These are phyloP conservation scores for Batillaria attramentaria DNA, from an alignment of 1,140 invertebrate genomes.

Conservation along the genomic window DNA sequence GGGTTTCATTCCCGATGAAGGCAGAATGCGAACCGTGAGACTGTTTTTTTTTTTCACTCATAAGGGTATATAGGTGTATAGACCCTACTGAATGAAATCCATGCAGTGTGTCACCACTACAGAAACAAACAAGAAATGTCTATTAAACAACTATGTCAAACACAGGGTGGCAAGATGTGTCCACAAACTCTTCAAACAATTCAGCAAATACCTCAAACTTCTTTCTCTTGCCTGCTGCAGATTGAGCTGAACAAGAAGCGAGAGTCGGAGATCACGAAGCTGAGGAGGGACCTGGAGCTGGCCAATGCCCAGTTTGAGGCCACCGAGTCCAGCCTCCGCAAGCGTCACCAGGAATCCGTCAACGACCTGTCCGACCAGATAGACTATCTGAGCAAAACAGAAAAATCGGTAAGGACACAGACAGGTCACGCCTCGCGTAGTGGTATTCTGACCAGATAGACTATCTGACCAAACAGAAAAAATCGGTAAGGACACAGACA, in stretches of 20 bases:
- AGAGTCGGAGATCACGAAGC: conserved; percentile 67
- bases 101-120: too few species aligned
- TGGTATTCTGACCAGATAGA: too few species aligned
- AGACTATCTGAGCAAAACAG: conserved; percentile 65
- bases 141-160: too few species aligned
- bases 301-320: conserved; percentile 64
- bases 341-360: conserved; percentile 67
- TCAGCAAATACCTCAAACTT: background rate
- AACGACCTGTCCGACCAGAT: conserved; percentile 71
- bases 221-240: conserved; percentile 54
- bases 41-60: too few species aligned
- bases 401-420: conserved; percentile 62
- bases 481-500: too few species aligned
- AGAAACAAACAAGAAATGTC: background rate
- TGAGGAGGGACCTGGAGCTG: conserved; percentile 70
- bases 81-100: too few species aligned
- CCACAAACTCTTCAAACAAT: background rate
- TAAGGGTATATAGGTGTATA: too few species aligned
- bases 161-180: too few species aligned
- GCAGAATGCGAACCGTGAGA: too few species aligned
- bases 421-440: background rate
- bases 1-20: too few species aligned
- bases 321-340: conserved; percentile 64
- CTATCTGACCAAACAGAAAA: too few species aligned
- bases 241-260: conserved; percentile 66